A percentile compares a stretch with the other conserved stretches of the same genome.
Conservation (phyloP, 1,140 invertebrate genomes). For the Penaeus japonicus region DNA sequence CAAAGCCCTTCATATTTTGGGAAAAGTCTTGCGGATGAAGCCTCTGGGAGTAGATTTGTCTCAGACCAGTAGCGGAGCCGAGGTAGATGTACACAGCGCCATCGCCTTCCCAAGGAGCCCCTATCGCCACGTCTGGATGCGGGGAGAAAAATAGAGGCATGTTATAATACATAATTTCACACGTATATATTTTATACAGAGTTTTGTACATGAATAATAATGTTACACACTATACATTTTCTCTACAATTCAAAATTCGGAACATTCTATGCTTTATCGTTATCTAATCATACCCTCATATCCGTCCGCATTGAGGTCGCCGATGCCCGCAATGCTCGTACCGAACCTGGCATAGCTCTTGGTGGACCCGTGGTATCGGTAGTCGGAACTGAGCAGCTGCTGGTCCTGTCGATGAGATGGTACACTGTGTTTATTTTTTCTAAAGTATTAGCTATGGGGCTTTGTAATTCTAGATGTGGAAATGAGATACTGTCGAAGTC, state of each 20-base stretch:
- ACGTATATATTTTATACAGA: too few species aligned
- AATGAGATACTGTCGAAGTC: neutral
- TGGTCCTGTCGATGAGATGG: neutral
- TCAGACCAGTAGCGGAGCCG: constrained; percentile 62
- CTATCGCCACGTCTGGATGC: constrained; percentile 66
- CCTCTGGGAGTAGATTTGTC: constrained; percentile 55
- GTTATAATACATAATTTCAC: too few species aligned
- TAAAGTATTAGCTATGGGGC: too few species aligned
- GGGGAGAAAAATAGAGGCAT: constrained; percentile 18
- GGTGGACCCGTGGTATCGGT: neutral
- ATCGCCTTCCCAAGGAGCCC: constrained; percentile 69
- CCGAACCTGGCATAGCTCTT: constrained; percentile 63
- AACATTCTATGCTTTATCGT: neutral
- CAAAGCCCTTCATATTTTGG: constrained; percentile 61
- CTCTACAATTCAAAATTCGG: too few species aligned
- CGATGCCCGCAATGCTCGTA: constrained; percentile 63
- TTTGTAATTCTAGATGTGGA: neutral
- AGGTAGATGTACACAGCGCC: constrained; percentile 70
- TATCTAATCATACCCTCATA: constrained; percentile 60
- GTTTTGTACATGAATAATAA: too few species aligned
- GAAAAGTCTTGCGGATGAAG: constrained; percentile 44
- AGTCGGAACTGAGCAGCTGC: constrained; percentile 50
- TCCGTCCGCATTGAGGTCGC: constrained; percentile 67
- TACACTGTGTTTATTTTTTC: neutral
- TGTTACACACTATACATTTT: too few species aligned